Percentiles rank a stretch among this genome's conserved stretches.
These are phyloP conservation scores for Microcebus murinus DNA, from an alignment of 2,113 vertebrate species.

Conservation along the genomic window DNA sequence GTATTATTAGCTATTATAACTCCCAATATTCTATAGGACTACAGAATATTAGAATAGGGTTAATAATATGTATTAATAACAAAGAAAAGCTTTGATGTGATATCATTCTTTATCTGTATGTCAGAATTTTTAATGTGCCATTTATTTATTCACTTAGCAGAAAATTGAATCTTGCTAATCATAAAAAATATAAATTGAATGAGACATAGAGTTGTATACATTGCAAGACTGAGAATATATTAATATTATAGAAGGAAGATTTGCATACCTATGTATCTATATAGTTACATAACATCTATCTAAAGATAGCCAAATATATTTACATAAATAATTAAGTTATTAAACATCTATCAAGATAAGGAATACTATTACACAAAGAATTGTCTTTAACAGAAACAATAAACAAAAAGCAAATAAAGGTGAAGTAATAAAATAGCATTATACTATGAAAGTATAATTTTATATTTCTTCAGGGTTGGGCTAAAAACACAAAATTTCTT, in stretches of 20 bases:
- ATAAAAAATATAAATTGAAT: background rate
- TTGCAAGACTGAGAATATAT: background rate
- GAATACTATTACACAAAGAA: background rate
- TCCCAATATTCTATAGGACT: background rate
- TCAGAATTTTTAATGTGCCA: background rate
- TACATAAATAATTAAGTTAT: background rate
- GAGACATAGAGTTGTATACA: background rate
- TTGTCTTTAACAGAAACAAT: background rate
- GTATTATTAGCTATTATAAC: background rate
- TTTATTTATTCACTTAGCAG: background rate
- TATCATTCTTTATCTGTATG: background rate
- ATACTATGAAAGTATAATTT: background rate
- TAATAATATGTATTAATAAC: background rate
- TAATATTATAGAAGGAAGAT: background rate
- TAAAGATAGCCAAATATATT: background rate
- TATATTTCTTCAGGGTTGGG: background rate
- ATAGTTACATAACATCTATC: background rate
- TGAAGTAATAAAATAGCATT: background rate
- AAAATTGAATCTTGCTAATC: background rate
- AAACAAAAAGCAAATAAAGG: background rate
- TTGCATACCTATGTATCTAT: background rate
- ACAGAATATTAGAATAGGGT: background rate
- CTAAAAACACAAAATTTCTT: background rate
- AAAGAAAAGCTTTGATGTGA: background rate
- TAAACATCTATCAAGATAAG: background rate